phyloP scores from a whole-genome alignment of 92 coral and sea anemone species.

The Palythoa grandis region DNA sequence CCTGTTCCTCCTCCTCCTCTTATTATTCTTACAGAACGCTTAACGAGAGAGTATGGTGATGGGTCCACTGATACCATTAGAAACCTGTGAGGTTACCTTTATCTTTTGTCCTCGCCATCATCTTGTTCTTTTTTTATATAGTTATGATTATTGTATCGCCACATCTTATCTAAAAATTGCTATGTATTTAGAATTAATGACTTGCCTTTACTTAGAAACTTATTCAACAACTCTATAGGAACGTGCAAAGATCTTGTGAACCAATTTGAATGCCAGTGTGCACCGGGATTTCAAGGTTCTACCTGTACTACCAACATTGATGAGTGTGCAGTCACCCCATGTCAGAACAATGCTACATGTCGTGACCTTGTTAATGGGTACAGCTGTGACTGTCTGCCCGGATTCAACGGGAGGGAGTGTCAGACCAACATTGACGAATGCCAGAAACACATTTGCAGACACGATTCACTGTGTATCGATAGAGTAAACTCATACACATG shows the following conservation, averaged over 20 bases:
- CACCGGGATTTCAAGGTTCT: conserved; percentile 68
- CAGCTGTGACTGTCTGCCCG: conserved; percentile 65
- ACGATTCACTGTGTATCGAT: conserved; percentile 72
- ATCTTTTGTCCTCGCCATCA: too few species aligned
- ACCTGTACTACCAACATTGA: conserved; percentile 67
- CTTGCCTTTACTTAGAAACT: not conserved
- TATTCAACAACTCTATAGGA: conserved; percentile 43
- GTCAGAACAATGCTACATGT: conserved; percentile 71
- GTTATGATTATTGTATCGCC: too few species aligned
- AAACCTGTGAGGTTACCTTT: too few species aligned
- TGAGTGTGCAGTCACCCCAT: conserved; percentile 68
- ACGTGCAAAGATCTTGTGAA: conserved; percentile 74
- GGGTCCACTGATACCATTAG: too few species aligned
- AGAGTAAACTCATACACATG: conserved; percentile 63
- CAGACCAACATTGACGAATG: conserved; percentile 70
- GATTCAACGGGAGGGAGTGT: conserved; percentile 72
- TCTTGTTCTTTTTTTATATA: too few species aligned
- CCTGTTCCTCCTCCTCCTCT: too few species aligned
- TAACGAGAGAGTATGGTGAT: too few species aligned
- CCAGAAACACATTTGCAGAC: conserved; percentile 57
- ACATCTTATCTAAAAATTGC: too few species aligned
- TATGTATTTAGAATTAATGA: too few species aligned
- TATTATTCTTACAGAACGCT: too few species aligned
- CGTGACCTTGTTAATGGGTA: conserved; percentile 66
- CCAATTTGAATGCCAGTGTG: conserved; percentile 73